Conservation (phyloP, 2,797 vertebrate species). For the Buphagus erythrorhynchus region DNA sequence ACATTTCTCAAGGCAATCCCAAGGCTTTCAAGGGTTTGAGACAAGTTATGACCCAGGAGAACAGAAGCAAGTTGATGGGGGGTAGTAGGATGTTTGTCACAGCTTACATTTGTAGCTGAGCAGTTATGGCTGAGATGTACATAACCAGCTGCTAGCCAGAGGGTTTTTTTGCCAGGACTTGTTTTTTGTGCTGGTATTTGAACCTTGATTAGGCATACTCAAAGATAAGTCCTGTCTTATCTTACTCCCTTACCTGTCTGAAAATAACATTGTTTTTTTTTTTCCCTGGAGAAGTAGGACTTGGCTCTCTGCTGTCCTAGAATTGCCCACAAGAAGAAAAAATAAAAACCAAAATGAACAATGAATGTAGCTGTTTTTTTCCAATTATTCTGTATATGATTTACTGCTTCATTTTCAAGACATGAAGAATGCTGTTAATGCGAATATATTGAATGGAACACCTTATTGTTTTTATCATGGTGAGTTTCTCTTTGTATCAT, state of each 20-base stretch:
- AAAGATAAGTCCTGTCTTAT: neutral
- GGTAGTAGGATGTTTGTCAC: neutral
- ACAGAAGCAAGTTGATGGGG: neutral
- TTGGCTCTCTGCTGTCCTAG: neutral
- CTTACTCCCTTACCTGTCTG: neutral
- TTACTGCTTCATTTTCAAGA: slow-evolving; percentile 14
- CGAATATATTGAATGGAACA: neutral
- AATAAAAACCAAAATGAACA: neutral
- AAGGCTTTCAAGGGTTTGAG: neutral
- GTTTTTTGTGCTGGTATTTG: neutral
- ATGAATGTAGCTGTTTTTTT: neutral
- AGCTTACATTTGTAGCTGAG: neutral
- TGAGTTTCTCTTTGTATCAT: neutral
- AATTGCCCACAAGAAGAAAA: neutral
- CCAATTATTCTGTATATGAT: neutral
- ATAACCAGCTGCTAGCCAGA: neutral
- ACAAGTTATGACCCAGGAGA: neutral
- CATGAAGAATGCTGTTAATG: neutral
- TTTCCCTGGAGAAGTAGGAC: neutral
- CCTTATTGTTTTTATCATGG: slow-evolving; percentile 19
- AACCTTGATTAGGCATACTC: neutral
- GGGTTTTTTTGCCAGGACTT: accelerated
- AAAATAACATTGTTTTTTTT: neutral
- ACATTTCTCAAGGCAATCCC: neutral
- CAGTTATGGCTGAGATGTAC: neutral